Base-by-base conservation (phyloP, 2,888 invertebrate species). In the Hyles lineata region DNA sequence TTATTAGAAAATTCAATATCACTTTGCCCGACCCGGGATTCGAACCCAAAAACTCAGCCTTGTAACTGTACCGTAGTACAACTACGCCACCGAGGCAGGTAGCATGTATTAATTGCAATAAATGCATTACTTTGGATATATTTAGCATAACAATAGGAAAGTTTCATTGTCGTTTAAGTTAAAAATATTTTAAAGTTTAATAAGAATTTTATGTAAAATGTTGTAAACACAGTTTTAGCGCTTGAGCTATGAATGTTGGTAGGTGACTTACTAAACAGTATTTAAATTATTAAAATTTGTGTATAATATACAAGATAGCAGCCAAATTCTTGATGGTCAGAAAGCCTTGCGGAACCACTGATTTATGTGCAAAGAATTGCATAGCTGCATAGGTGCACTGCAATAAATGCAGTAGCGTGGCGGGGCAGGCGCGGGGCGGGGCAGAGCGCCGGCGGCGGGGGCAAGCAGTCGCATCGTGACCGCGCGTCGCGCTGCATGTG, bases 381-480 rank as follows among this genome's bases (percentile, higher is more conserved):
- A 82, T 84, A 88, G 79, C 81, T 84, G 85, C 84, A 86, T 80
- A 70, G 81, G 76, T 82, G 91, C 91, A 91, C 91, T 79, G 92
- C 85, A 93, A 92, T 86, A 92, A 93, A 90, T 93, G 93, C 92
- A 90, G 84, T 80, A 81, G 86, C 83, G 85, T 77, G 83, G 80
- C 79, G 85, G 79, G 84, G 85, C 77, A 84, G 85, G 80, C 78
- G 89, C 82, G 89, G 83, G 85, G 89, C 85, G 86, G 87, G 86
- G 85, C 82, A 80, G 84, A 76, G 75, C 73, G 81, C 80, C 78
- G 82, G 82, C 84, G 84, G 83, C 83, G 82, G 85, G 85, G 85
- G 87, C 84, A 84, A 81, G 83, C 91, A 92, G 92, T 93, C 91
- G 90, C 89, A 88, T 86, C 89, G 91, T 86, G 90, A 88, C 89